phyloP scores from a whole-genome alignment of 2,888 invertebrate species.

The Erebia ligea region DNA sequence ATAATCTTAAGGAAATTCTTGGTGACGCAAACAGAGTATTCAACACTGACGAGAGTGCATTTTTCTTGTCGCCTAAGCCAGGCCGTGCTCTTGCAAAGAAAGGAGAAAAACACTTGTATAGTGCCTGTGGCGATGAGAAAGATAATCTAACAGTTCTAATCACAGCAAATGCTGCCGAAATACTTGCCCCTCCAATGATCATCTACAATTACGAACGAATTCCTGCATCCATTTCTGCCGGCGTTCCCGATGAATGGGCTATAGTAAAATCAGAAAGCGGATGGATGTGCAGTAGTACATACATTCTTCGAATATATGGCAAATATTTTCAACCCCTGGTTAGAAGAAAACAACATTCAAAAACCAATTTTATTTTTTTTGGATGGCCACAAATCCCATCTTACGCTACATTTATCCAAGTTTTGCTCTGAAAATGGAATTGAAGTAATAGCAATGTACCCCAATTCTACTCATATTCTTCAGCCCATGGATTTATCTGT shows the following conservation, averaged over 20 bases:
- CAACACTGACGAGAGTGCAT: conserved; percentile 38
- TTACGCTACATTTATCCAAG: no score
- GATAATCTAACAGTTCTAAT: conserved; percentile 37
- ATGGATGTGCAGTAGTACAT: conserved; percentile 34
- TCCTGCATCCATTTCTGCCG: conserved; percentile 31
- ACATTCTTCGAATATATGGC: no score
- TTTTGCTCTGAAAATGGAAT: no score
- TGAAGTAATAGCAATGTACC: no score
- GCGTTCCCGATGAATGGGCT: conserved; percentile 38
- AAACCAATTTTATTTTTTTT: no score
- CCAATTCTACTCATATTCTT: no score
- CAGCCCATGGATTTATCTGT: no score
- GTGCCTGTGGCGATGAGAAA: conserved; percentile 40
- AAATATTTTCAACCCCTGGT: no score
- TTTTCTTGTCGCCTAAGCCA: conserved; percentile 40
- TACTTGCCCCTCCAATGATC: conserved; percentile 36
- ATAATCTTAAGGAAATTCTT: conserved; percentile 35
- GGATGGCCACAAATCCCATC: no score
- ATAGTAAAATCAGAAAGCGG: conserved; percentile 38
- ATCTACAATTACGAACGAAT: conserved; percentile 41
- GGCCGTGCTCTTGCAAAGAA: conserved; percentile 37
- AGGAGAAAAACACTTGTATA: conserved; percentile 38
- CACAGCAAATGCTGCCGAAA: conserved; percentile 37
- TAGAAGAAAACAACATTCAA: no score
- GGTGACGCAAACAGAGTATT: conserved; percentile 42